Conservation (phyloP, 2,113 vertebrate genomes). For the Podarcis cretensis region DNA sequence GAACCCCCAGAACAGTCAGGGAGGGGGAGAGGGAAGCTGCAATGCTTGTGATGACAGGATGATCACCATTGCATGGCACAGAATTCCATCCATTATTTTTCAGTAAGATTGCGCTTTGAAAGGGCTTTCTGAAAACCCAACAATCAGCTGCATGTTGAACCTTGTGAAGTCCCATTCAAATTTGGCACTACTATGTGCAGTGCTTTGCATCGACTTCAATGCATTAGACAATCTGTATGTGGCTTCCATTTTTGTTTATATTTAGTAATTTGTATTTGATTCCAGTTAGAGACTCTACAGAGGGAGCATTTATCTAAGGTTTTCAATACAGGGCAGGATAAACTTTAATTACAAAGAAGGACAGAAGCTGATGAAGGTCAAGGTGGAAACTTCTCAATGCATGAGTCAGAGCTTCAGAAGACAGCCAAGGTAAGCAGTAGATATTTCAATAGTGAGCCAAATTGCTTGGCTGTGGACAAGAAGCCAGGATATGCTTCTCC, state of each 20-base stretch:
- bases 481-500: neutral
- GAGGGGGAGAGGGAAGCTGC: no score
- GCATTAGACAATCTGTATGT: neutral
- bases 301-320: neutral
- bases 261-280: neutral
- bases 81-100: no score
- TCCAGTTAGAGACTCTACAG: neutral
- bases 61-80: no score
- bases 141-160: no score
- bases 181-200: no score
- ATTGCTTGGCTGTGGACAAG: conserved; percentile 4
- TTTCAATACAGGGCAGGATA: neutral
- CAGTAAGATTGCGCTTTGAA: no score
- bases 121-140: no score
- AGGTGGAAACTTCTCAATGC: neutral
- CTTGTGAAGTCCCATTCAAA: no score
- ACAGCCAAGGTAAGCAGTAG: neutral
- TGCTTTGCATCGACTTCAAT: no score
- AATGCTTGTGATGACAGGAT: no score
- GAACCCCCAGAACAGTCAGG: no score
- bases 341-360: neutral
- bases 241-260: neutral
- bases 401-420: conserved; percentile 5
- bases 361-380: neutral
- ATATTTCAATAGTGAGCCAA: neutral